Percentiles rank a stretch among this genome's conserved stretches.
phyloP scores from a whole-genome alignment of 2,888 invertebrate genomes.

The Coremacera marginata region DNA sequence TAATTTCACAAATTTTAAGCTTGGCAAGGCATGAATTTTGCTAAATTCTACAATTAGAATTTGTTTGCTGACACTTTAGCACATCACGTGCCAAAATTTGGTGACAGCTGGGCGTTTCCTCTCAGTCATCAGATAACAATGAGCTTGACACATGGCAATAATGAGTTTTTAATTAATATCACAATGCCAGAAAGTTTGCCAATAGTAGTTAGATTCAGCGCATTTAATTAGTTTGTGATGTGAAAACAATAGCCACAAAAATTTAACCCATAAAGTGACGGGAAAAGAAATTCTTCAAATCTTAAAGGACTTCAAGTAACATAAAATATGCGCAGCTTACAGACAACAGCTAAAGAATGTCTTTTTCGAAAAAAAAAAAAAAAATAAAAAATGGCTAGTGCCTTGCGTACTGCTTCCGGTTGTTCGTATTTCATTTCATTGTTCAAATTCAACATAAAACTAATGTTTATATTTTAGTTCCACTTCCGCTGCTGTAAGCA shows the following conservation, averaged over 20 bases:
- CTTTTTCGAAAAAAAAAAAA: background rate
- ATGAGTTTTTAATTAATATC: conserved; percentile 29
- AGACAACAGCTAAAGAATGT: background rate
- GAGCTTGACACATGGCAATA: background rate
- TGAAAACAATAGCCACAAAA: conserved; percentile 1
- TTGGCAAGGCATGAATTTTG: background rate
- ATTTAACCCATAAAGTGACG: background rate
- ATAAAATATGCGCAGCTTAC: background rate
- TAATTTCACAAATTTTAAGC: too few species aligned
- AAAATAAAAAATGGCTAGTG: background rate
- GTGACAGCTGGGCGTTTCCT: background rate
- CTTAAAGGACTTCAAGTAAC: background rate
- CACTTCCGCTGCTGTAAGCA: conserved; percentile 25
- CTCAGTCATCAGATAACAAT: background rate
- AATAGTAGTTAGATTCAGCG: background rate
- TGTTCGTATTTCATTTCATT: background rate
- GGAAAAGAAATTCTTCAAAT: background rate
- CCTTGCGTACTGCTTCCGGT: background rate
- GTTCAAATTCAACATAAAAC: background rate
- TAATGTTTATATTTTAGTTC: conserved; percentile 15
- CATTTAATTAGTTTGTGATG: conserved; percentile 20
- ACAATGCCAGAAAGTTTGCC: conserved; percentile 1
- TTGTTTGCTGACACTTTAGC: conserved; percentile 1
- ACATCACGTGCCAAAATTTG: conserved; percentile 12
- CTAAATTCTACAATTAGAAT: background rate